Percentiles rank a stretch among this genome's conserved stretches.
Evolutionary conservation across 2,888 invertebrate genomes (phyloP).

Genomic region (Ashinkailepas kermadecensis): DNA sequence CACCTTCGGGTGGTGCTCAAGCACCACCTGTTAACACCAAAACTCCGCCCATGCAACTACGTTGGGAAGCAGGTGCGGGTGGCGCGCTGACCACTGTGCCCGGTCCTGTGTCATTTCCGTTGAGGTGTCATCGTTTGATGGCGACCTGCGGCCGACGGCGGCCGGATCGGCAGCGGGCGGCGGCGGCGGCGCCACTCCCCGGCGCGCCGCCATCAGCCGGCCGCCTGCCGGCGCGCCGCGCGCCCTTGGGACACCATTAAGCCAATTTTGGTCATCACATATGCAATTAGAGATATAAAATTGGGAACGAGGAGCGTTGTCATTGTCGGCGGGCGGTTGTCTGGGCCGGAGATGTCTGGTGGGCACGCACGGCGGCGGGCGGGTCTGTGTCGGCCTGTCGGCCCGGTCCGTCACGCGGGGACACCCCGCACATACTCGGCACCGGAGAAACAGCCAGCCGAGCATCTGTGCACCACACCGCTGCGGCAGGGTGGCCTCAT

Average conservation of each 20-base stretch:
- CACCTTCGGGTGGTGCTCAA: too few species aligned
- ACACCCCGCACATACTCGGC: background rate
- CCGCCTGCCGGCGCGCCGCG: background rate
- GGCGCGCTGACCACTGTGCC: too few species aligned
- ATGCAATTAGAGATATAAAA: conserved; percentile 5
- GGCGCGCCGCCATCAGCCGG: background rate
- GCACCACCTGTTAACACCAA: too few species aligned
- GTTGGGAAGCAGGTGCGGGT: too few species aligned
- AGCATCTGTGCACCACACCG: background rate
- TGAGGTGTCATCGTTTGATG: too few species aligned
- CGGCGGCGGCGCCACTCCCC: background rate
- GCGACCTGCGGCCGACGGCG: too few species aligned
- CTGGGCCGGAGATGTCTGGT: background rate
- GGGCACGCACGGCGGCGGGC: background rate
- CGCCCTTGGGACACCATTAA: conserved; percentile 5
- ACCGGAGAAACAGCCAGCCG: background rate
- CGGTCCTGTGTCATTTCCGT: too few species aligned
- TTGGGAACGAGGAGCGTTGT: background rate
- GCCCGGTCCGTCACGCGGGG: background rate
- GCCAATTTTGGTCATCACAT: conserved; percentile 10
- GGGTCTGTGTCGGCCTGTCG: background rate
- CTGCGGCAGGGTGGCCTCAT: background rate
- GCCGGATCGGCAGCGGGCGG: background rate
- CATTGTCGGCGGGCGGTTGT: background rate
- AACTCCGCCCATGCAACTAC: too few species aligned